Percentiles rank a stretch among this genome's conserved stretches.
Conservation (phyloP, 92 coral and sea anemone genomes). For the Bergia puertoricense region DNA sequence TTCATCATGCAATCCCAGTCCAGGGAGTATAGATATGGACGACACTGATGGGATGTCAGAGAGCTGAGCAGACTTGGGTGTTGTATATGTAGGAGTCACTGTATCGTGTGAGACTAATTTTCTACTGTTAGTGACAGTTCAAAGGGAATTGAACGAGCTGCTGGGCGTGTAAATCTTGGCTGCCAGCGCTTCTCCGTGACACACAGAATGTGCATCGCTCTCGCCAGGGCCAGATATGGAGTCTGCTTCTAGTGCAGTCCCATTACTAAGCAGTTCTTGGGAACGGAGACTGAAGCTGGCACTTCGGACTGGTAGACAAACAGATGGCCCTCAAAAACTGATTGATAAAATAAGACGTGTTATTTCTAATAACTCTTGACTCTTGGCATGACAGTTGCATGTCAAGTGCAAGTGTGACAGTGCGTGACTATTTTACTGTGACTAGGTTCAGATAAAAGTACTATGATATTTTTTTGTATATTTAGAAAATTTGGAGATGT, state of each 20-base stretch:
- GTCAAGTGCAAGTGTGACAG: neutral
- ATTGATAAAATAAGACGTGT: too few species aligned
- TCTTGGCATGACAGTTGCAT: neutral
- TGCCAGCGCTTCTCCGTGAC: neutral
- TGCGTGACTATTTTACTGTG: too few species aligned
- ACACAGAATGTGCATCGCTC: neutral
- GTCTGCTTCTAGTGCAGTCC: neutral
- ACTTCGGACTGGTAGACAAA: neutral
- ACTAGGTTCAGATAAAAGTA: too few species aligned
- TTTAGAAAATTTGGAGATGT: too few species aligned
- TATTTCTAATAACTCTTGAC: too few species aligned
- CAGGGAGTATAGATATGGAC: conserved; percentile 75
- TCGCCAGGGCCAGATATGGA: neutral
- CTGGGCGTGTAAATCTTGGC: neutral
- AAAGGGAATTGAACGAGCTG: neutral
- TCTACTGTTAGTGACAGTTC: neutral
- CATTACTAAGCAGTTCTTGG: neutral
- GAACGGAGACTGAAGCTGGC: neutral
- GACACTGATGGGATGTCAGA: conserved; percentile 56
- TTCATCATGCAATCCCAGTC: conserved; percentile 84
- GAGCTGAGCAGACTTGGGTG: neutral
- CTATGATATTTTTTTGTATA: too few species aligned
- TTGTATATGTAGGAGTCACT: neutral
- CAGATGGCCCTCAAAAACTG: neutral
- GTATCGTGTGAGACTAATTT: neutral